Conservation (phyloP, 2,888 invertebrate species). For the Eupithecia inturbata region DNA sequence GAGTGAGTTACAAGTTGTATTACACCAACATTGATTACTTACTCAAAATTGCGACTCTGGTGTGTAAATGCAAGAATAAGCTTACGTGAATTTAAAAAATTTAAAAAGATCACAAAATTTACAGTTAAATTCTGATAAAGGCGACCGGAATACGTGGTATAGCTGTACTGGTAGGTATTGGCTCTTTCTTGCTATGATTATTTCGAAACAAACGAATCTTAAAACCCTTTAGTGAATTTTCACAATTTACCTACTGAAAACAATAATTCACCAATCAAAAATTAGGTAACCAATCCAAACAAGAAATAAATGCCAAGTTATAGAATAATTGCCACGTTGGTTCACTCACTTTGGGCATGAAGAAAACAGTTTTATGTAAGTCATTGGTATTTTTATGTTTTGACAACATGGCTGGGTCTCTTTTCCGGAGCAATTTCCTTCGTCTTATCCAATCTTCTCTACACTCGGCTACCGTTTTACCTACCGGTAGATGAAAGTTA, state of each 20-base stretch:
- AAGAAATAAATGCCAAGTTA: not conserved
- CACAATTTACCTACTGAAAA: not conserved
- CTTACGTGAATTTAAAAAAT: too few relatives aligned
- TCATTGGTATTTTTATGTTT: constrained; percentile 35
- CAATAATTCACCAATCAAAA: too few relatives aligned
- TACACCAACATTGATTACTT: not conserved
- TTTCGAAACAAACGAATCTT: not conserved
- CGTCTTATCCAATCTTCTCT: constrained; percentile 35
- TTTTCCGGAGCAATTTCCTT: constrained; percentile 36
- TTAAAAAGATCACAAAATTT: too few relatives aligned
- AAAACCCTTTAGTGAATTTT: not conserved
- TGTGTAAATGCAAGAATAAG: not conserved
- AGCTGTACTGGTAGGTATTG: not conserved
- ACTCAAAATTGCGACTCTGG: not conserved
- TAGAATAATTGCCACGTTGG: too few relatives aligned
- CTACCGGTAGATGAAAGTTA: constrained; percentile 16
- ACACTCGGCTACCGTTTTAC: constrained; percentile 32
- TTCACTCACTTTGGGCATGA: constrained; percentile 14
- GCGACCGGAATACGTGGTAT: not conserved
- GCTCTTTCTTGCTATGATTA: not conserved
- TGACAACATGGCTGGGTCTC: constrained; percentile 31
- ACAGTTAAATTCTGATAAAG: not conserved
- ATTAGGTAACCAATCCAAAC: too few relatives aligned
- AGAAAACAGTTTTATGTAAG: constrained; percentile 29
- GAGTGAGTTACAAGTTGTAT: not conserved